These are phyloP conservation scores for Hemibagrus wyckioides DNA, from an alignment of 2,113 vertebrate species.

Conservation along the genomic window DNA sequence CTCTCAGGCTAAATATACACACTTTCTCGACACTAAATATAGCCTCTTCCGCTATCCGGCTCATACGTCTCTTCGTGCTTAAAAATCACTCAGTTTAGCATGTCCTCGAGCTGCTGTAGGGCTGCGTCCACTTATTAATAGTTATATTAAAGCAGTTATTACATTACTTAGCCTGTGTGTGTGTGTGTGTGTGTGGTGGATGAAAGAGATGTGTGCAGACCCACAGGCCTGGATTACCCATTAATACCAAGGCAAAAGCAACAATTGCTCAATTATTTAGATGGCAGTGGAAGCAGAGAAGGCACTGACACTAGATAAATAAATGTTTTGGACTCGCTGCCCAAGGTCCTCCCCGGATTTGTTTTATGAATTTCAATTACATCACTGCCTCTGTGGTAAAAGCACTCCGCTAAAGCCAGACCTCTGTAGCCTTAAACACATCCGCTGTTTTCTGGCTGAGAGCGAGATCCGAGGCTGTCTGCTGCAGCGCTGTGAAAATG, in stretches of 20 bases:
- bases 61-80: neutral
- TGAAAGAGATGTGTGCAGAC: neutral
- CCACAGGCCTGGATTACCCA: slow-evolving; percentile 9
- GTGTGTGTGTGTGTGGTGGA: neutral
- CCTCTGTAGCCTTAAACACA: neutral
- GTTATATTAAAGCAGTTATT: slow-evolving; percentile 2
- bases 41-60: neutral
- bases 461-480: too few relatives aligned
- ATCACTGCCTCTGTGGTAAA: neutral
- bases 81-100: neutral
- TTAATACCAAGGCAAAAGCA: slow-evolving; percentile 20
- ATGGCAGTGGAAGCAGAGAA: slow-evolving; percentile 4
- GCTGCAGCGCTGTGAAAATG: neutral
- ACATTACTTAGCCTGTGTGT: neutral
- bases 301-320: slow-evolving; percentile 21
- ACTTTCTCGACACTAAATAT: neutral
- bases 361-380: slow-evolving; percentile 34
- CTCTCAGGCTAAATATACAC: slow-evolving; percentile 18
- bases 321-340: neutral
- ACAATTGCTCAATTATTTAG: slow-evolving; percentile 23
- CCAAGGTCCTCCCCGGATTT: slow-evolving; percentile 8
- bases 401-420: neutral
- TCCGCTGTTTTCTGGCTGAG: neutral
- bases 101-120: neutral
- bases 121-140: neutral